phyloP scores from a whole-genome alignment of 1,140 invertebrate species.

The Zaprionus nigranus region DNA sequence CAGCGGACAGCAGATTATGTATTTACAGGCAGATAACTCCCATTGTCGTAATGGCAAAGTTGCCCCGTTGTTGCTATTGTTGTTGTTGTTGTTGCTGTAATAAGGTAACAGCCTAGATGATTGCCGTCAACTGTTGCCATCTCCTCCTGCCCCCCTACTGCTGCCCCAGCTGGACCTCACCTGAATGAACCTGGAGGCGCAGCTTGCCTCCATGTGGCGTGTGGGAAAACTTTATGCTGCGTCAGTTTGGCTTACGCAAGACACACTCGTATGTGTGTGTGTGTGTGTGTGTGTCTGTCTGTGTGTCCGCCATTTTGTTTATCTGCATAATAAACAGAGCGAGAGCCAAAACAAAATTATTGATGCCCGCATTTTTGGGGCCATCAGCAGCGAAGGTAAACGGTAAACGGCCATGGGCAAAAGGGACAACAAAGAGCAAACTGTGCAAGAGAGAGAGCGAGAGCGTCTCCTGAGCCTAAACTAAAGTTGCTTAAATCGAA shows the following conservation, averaged over 20 bases:
- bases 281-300: constrained; percentile 8
- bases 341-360: constrained; percentile 61
- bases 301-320: constrained; percentile 68
- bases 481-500: constrained; percentile 11
- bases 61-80: constrained; percentile 16
- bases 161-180: not conserved
- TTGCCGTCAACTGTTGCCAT: constrained; percentile 76
- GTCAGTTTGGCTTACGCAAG: constrained; percentile 64
- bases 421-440: constrained; percentile 25
- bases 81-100: constrained; percentile 62
- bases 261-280: not conserved
- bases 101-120: constrained; percentile 79
- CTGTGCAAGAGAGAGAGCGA: not conserved
- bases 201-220: constrained; percentile 16
- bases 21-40: constrained; percentile 80
- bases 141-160: not conserved
- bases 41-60: constrained; percentile 71
- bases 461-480: not conserved
- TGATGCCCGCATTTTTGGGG: constrained; percentile 74
- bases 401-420: constrained; percentile 35
- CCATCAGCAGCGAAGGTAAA: constrained; percentile 58
- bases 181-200: constrained; percentile 1
- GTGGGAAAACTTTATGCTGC: constrained; percentile 62
- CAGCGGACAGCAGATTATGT: constrained; percentile 72
- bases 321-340: constrained; percentile 80